Base-by-base conservation (phyloP, 2,113 vertebrate species). In the Glaucidium brasilianum region DNA sequence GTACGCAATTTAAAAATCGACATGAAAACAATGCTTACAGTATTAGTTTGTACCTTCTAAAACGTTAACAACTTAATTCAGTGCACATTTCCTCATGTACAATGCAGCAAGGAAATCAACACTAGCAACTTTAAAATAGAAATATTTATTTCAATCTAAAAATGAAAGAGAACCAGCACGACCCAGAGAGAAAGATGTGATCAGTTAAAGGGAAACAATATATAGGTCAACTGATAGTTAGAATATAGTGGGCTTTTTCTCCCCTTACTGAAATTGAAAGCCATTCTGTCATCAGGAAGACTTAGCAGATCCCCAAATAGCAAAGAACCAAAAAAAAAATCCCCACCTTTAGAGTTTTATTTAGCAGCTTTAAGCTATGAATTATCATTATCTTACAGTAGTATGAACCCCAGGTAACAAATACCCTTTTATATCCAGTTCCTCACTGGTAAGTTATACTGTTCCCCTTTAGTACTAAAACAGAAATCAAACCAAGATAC, bases 191-290 rank as follows among this genome's bases (percentile, higher is more conserved):
- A 97, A 96, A 96, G 92, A 95, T 80, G 60, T 92, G 94, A 95
- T 92, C 74, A 83, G 62, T 98, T 98, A 98, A 98, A 98, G 98
- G 98, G 98, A 98, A 98, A 98, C 98, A 98, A 98, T 98, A 97
- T 97, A 98, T 82, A 94, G 67, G 74, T 97, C 92, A 94, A 68
- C 45, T 78, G 53, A 71, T 27, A 67, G 74, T 47, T 67, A 60
- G 79, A 91, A 66, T 56, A 84, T 12, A 75, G 76, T 5, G 30
- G 58, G 73, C 17, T 94, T 95, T 92, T 93, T 78, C 62, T 81
- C 78, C 92, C 86, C 76, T 95, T 63, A 74, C 49, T 82, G 71
- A 81, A 74, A 93, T 67, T 63, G 23, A 91, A 92, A 98, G 94
- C 88, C 84, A 89, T 87, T 96, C 69, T 97, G 96, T 86, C 41